Percentiles rank a stretch among this genome's conserved stretches.
Evolutionary conservation across 2,797 vertebrate species (phyloP).

Genomic region (Glossophaga mutica): DNA sequence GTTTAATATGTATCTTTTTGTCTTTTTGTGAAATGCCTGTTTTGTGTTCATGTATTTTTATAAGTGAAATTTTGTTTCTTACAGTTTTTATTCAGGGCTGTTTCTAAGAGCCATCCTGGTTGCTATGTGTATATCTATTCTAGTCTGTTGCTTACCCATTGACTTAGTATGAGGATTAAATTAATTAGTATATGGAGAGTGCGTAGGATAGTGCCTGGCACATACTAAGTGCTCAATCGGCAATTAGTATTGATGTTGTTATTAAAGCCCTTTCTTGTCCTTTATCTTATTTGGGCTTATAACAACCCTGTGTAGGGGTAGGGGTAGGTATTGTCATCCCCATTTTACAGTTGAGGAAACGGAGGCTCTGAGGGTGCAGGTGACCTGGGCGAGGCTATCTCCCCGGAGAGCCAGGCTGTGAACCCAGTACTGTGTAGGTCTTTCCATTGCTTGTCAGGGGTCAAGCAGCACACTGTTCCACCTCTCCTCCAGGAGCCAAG

Average conservation of each 20-base stretch:
- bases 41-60: constrained; percentile 21
- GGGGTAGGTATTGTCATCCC: background rate
- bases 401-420: background rate
- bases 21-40: background rate
- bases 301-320: background rate
- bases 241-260: background rate
- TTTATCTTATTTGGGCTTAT: background rate
- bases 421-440: background rate
- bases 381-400: background rate
- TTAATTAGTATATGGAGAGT: background rate
- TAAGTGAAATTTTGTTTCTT: background rate
- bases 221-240: background rate
- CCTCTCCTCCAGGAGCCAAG: background rate
- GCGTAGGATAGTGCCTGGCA: background rate
- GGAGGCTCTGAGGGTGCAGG: background rate
- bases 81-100: background rate
- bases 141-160: background rate
- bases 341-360: constrained; percentile 4
- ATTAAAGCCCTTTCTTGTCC: background rate
- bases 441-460: background rate
- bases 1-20: background rate
- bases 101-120: background rate
- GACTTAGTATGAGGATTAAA: background rate
- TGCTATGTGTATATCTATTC: background rate
- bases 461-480: background rate